Evolutionary conservation across 2,113 vertebrate genomes (phyloP).

Genomic region (Turdus rufiventris): DNA sequence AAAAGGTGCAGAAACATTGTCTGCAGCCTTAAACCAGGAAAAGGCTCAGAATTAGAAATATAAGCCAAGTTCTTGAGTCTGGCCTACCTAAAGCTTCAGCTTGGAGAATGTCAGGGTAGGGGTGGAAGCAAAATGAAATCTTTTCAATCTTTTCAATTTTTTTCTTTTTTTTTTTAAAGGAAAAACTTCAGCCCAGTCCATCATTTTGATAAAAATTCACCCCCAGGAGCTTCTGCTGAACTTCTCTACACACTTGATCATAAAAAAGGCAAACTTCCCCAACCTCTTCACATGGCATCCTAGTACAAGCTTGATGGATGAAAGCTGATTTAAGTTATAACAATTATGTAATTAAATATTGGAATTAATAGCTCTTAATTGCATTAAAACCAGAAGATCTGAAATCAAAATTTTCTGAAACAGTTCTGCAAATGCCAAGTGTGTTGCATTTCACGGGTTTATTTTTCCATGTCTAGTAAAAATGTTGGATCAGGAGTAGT

Average conservation of each 20-base stretch:
- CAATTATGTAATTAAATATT: background rate
- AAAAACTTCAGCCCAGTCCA: fast-evolving
- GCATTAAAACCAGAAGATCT: background rate
- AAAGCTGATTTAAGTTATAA: background rate
- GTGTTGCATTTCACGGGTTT: background rate
- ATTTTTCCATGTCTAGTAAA: background rate
- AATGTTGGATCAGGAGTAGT: background rate
- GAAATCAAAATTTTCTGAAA: background rate
- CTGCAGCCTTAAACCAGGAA: too few relatives aligned
- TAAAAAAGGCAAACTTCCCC: fast-evolving
- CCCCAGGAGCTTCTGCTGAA: background rate
- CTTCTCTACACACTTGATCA: fast-evolving
- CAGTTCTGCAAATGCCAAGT: background rate
- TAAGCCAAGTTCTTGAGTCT: too few relatives aligned
- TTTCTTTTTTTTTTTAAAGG: too few relatives aligned
- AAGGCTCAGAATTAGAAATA: too few relatives aligned
- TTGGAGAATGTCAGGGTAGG: too few relatives aligned
- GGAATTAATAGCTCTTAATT: background rate
- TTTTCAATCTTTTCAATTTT: too few relatives aligned
- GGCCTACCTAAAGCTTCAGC: too few relatives aligned
- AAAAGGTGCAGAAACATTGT: too few relatives aligned
- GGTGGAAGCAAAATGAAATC: too few relatives aligned
- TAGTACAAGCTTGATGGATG: background rate
- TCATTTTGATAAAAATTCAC: fast-evolving
- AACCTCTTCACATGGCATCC: background rate